phyloP scores from a whole-genome alignment of 2,113 vertebrate species.

The Gopherus evgoodei region DNA sequence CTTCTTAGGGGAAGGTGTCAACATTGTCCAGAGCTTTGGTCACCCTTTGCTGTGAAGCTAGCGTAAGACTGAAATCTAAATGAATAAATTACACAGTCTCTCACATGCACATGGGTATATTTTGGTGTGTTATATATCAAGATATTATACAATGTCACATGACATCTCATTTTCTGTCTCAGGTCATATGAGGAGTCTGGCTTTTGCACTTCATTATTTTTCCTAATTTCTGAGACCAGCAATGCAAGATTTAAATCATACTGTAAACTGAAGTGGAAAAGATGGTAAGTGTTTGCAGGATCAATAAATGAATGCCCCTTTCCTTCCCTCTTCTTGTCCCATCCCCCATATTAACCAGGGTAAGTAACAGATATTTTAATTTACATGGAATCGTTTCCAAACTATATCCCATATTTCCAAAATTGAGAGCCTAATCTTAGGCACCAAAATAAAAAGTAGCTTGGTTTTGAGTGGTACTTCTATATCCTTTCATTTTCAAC shows the following conservation, averaged over 20 bases:
- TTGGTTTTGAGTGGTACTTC: not conserved
- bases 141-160: accelerated
- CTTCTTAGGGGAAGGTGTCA: not conserved
- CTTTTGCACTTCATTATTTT: not conserved
- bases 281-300: not conserved
- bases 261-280: not conserved
- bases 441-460: not conserved
- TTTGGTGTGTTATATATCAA: not conserved
- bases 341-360: not conserved
- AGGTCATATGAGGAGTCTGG: not conserved
- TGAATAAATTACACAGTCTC: not conserved
- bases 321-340: not conserved
- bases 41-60: accelerated
- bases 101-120: not conserved
- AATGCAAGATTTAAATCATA: slow-evolving; percentile 32
- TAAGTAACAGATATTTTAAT: not conserved
- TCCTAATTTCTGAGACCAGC: not conserved
- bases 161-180: not conserved
- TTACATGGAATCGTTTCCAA: not conserved
- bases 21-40: not conserved
- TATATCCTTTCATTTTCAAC: not conserved
- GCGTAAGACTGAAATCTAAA: not conserved
- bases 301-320: not conserved
- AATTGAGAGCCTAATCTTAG: not conserved
- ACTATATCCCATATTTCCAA: not conserved